Percentiles rank a stretch among this genome's conserved stretches.
Evolutionary conservation across 2,113 vertebrate genomes (phyloP).

Genomic region (Cnemophilus loriae): DNA sequence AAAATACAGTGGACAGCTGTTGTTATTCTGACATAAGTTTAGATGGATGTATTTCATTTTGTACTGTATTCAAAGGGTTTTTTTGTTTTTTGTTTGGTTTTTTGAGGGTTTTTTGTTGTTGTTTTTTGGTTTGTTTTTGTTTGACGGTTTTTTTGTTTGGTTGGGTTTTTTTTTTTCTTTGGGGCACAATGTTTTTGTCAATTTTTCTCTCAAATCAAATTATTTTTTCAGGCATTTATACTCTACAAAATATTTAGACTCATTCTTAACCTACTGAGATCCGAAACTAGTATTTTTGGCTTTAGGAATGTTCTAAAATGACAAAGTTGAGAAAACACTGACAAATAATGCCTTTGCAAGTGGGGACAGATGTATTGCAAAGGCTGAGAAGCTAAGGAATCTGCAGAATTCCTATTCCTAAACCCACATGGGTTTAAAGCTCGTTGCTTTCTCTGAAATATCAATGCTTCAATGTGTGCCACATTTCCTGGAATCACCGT

Average conservation of each 20-base stretch:
- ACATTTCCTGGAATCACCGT: background rate
- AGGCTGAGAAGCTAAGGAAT: background rate
- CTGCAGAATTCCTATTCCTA: background rate
- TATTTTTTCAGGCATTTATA: background rate
- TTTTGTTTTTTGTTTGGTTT: background rate
- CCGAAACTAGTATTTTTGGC: background rate
- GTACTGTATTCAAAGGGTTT: background rate
- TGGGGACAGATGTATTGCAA: background rate
- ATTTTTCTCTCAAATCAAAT: background rate
- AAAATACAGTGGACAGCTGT: background rate
- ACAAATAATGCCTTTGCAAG: background rate
- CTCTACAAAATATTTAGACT: background rate
- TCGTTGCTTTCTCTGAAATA: background rate
- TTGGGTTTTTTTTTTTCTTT: background rate
- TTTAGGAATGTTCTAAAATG: background rate
- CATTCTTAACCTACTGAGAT: background rate
- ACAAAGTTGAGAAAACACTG: background rate
- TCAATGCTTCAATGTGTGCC: background rate
- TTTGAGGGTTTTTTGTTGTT: background rate
- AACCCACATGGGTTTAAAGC: background rate
- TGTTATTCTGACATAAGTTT: background rate
- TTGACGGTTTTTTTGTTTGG: fast-evolving
- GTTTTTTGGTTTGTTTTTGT: fast-evolving
- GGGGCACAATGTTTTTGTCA: background rate
- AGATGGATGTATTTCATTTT: background rate